Base-by-base conservation (phyloP, 2,113 vertebrate species). In the Istiophorus platypterus region DNA sequence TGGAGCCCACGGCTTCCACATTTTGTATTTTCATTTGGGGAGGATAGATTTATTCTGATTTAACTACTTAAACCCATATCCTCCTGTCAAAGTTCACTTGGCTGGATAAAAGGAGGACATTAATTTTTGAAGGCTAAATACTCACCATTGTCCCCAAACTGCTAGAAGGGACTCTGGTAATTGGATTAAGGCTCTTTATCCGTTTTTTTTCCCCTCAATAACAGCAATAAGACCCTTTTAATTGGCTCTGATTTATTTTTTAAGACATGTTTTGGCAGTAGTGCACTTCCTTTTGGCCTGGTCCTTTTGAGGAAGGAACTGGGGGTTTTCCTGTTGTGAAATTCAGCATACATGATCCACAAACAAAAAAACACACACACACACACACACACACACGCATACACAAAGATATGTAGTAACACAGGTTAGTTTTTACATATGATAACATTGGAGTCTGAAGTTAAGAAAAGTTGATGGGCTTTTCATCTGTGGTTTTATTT, bases 251-350 rank as follows among this genome's bases (percentile, higher is more conserved):
- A 89, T 90, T 91, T 87, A 61, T 76, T 85, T 80, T 81, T 34
- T 64, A 58, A 82, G 70, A 82, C 57, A 20, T 78, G 57, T 59
- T 81, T 88, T 89, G 78, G 84, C 85, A 82, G 83, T 26, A 0
- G 20, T 41, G 22, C 29, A 22, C 37, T 49, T 80, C 47, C 72
- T 72, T 84, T 41, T 85, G 67, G 68, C 17, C n/a, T 66, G 29
- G n/a, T 75, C 68, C 57, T 41, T 72, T 73, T 78, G 56, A 90
- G 90, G 88, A 87, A 92, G 90, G 87, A 94, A 89, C 63, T 51
- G 4, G 45, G 7, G 49, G 63, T 85, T 87, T 89, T 91, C 86
- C 88, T 91, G 83, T 93, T 94, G 82, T 71, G 88, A 90, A 92
- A 93, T 72, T 39, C 20, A 11, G 27, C 47, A 75, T 85, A 27